These are phyloP conservation scores for Agapostemon virescens DNA, from an alignment of 2,888 invertebrate genomes.

Conservation along the genomic window DNA sequence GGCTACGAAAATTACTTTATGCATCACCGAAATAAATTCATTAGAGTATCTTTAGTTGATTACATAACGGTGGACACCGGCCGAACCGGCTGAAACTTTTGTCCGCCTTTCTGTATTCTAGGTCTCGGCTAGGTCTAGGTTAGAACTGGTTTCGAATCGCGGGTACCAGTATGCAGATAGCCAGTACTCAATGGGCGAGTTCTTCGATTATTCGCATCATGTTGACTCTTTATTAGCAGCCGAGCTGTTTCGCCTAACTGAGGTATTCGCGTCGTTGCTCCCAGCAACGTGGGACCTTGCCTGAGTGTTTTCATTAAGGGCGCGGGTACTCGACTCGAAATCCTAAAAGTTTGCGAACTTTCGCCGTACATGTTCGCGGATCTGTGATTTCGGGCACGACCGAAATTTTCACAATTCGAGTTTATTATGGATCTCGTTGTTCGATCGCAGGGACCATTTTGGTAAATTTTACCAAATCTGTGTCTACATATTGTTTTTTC, in stretches of 20 bases:
- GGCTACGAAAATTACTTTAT: constrained; percentile 41
- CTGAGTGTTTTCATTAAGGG: no score
- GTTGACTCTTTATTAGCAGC: not conserved
- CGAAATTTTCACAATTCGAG: not conserved
- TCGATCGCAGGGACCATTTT: no score
- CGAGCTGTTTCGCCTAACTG: not conserved
- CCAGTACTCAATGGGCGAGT: not conserved
- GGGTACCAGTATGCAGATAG: constrained; percentile 10
- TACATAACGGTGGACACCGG: constrained; percentile 44
- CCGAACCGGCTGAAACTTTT: constrained; percentile 43
- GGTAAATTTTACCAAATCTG: not conserved
- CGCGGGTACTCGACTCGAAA: not conserved
- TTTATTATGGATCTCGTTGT: not conserved
- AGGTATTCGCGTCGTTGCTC: not conserved
- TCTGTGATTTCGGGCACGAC: no score
- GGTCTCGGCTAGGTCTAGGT: constrained; percentile 55
- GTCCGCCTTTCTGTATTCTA: constrained; percentile 49
- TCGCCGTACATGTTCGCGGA: no score
- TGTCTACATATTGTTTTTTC: not conserved
- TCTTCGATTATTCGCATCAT: not conserved
- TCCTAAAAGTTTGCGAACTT: not conserved
- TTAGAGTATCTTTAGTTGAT: constrained; percentile 56
- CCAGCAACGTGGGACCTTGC: no score
- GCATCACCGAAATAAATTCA: constrained; percentile 56
- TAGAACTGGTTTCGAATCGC: constrained; percentile 40